Base-by-base conservation (phyloP, 2,797 vertebrate species). In the Chrysocyon brachyurus region DNA sequence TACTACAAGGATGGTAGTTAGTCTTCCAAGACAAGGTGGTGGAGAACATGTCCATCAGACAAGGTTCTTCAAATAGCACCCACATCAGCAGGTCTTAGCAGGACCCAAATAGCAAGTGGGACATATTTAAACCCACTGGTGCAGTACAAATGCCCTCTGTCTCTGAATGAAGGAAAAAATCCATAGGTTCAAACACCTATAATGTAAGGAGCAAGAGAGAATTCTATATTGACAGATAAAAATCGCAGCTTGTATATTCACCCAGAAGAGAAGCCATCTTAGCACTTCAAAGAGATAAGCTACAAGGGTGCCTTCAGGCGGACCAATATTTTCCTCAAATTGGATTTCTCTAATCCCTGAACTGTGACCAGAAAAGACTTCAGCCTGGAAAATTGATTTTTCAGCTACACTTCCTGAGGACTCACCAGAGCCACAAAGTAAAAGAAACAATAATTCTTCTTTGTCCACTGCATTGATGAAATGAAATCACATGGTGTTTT, bases 291-390 rank as follows among this genome's bases (percentile, higher is more conserved):
- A 95, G 61, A 97, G 87, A 90, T 86, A 95, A 88, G 68, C 90
- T 92, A 12, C 77, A 92, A 91, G 63, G 73, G 36, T 96, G n/a
- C 26, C 82, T 96, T 94, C 68, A 87, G 92, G 96, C 82, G 75
- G 85, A 91, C 85, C 92, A 93, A 89, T 92, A 92, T 97, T 95
- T 96, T 81, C 87, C 73, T 97, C 96, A 95, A 97, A 97, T 96
- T 97, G 95, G 73, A 97, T 97, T 98, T 97, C 87, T 98, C 92
- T 98, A 98, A 98, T 95, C 92, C 96, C 78, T 96, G 94, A 97
- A 97, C 97, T 97, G 95, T 94, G 94, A 97, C 96, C 92, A 97
- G 85, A 73, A 98, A 97, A 96, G 90, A 98, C 90, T 96, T 95
- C 78, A 89, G 85, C 57, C 88, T 96, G 78, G 19, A 97, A 98